These are phyloP conservation scores for Euwallacea fornicatus DNA, from an alignment of 1,140 invertebrate species.

Conservation along the genomic window DNA sequence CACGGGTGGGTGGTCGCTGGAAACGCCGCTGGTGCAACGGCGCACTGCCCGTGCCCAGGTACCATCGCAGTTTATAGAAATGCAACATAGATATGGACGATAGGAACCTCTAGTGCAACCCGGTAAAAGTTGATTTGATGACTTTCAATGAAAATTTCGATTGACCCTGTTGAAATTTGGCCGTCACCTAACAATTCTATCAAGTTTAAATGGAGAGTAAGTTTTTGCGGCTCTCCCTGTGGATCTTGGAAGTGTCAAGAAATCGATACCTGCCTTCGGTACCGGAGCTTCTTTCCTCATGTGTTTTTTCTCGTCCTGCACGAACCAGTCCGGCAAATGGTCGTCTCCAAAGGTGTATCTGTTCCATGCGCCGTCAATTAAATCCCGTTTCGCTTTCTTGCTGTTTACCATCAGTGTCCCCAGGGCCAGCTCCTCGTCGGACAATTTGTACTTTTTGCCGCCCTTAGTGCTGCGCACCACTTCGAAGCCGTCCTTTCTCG, in stretches of 20 bases:
- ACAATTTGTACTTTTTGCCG: slow-evolving; percentile 63
- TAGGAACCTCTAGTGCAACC: too few species aligned
- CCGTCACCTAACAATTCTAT: not conserved
- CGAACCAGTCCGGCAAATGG: slow-evolving; percentile 95
- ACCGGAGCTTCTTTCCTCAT: slow-evolving; percentile 78
- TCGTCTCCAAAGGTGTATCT: slow-evolving; percentile 86
- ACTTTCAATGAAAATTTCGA: too few species aligned
- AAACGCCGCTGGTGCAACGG: too few species aligned
- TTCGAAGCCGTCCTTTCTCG: slow-evolving; percentile 66
- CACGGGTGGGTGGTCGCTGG: too few species aligned
- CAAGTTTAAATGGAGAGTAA: too few species aligned
- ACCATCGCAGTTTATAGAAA: too few species aligned
- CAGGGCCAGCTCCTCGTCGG: slow-evolving; percentile 83
- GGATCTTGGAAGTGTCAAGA: not conserved
- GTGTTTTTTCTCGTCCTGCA: slow-evolving; percentile 90
- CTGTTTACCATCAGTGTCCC: slow-evolving; percentile 83
- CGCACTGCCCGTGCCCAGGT: not conserved
- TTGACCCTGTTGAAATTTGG: not conserved
- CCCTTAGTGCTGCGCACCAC: slow-evolving; percentile 60
- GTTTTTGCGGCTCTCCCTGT: too few species aligned
- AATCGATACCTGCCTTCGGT: slow-evolving; percentile 63
- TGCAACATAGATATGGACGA: too few species aligned
- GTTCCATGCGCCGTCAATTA: slow-evolving; percentile 89
- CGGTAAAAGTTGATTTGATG: not conserved
- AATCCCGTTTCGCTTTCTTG: slow-evolving; percentile 81